Conservation (phyloP, 2,797 vertebrate species). For the Helostoma temminkii region DNA sequence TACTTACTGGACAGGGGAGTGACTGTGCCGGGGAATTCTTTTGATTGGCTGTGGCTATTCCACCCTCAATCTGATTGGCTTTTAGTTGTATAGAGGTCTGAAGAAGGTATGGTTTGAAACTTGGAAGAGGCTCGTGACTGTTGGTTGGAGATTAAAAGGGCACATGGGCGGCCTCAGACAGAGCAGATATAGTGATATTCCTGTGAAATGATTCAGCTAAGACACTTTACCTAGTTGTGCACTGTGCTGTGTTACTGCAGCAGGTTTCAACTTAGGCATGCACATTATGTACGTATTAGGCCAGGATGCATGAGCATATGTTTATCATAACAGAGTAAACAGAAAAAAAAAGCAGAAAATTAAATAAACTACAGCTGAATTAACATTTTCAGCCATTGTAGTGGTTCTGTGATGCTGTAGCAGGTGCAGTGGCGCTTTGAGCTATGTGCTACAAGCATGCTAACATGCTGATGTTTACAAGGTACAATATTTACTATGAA, state of each 20-base stretch:
- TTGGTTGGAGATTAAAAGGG: slow-evolving; percentile 24
- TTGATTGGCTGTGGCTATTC: slow-evolving; percentile 51
- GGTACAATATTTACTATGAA: no score
- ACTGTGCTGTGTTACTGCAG: slow-evolving; percentile 33
- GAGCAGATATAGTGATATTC: slow-evolving; percentile 54
- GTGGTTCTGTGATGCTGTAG: neutral
- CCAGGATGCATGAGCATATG: slow-evolving; percentile 25
- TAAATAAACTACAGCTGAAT: slow-evolving; percentile 6
- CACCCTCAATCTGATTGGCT: slow-evolving; percentile 51
- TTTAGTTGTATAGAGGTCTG: neutral
- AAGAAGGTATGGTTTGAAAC: slow-evolving; percentile 47
- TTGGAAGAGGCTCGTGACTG: slow-evolving; percentile 42
- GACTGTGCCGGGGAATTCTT: slow-evolving; percentile 1
- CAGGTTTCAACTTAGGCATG: slow-evolving; percentile 34
- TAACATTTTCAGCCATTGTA: neutral
- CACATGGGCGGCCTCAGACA: slow-evolving; percentile 9
- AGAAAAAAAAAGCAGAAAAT: slow-evolving; percentile 12
- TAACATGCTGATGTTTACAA: no score
- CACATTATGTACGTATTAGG: slow-evolving; percentile 27
- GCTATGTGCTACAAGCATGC: no score
- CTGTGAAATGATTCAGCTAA: slow-evolving; percentile 44
- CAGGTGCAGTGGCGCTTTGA: no score
- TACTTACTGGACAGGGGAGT: slow-evolving; percentile 47
- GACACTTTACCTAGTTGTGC: slow-evolving; percentile 35
- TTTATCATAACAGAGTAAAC: slow-evolving; percentile 1